Base-by-base conservation (phyloP, 2,888 invertebrate genomes). In the Nomada hirtipes region DNA sequence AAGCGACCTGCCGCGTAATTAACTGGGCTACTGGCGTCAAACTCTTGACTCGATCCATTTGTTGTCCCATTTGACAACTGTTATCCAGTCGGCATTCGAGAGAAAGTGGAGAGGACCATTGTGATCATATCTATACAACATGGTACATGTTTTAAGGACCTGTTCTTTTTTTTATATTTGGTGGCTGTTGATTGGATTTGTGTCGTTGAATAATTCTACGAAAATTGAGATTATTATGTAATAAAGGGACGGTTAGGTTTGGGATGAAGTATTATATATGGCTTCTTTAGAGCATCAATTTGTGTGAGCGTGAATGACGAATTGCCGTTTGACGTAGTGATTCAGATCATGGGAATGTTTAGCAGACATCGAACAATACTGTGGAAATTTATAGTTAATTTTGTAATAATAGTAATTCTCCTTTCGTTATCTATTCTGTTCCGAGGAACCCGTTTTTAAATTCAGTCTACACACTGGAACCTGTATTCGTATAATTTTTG, bases 1-100 rank as follows among this genome's bases (percentile, higher is more conserved):
- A 83, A 82, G 70, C 73, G 69, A 61, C 55, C 50, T 26, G 59
- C 55, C 68, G 52, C 67, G 74, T 81, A 82, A 87, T 87, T 82
- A 85, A 85, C 76, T 44, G 53, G 44, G 36, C 44, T 29, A 57
- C 65, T 11, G 60, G 59, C 65, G 60, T 73, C 73, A 79, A 79
- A 79, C 80, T 73, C 55, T 36, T 15, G 52, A 26, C 68, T 42
- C 59, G 80, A 69, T 65, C 79, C 73, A 81, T 79, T 81, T 73
- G 73, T 81, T 73, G 67, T 73, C 80, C 60, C 52, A 26, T 70
- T 29, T 67, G 68, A 73, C 18, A 52, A 63, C 57, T 57, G 29
- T 53, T 69, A 82, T 69, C 64, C 59, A 10, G 50, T 47, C 36
- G 74, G 36, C 36, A 26, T 67, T 82, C 57, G 47, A 23, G 61